Conservation (phyloP, 2,797 vertebrate species). For the Sebastes diploproa region DNA sequence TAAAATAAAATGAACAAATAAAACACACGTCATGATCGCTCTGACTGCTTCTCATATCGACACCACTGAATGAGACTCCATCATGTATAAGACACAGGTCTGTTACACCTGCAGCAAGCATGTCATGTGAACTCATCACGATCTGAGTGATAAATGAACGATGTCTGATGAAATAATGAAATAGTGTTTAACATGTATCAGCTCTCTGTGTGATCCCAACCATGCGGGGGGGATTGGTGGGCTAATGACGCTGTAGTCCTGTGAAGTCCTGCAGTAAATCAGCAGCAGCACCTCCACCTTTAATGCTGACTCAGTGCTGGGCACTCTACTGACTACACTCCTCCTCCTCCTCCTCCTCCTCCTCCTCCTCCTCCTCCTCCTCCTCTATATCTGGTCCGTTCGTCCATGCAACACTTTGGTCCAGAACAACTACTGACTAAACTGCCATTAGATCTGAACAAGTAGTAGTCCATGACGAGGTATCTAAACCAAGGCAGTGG, state of each 20-base stretch:
- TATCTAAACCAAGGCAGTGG: too few relatives aligned
- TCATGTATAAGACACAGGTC: background rate
- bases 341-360: background rate
- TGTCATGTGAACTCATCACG: background rate
- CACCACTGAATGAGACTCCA: background rate
- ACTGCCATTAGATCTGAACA: background rate
- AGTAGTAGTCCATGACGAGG: too few relatives aligned
- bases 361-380: background rate
- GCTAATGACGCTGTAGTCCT: slow-evolving; percentile 30
- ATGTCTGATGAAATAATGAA: slow-evolving; percentile 19
- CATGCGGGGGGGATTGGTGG: background rate
- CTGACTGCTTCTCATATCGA: background rate
- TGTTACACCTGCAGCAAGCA: background rate
- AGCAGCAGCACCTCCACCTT: slow-evolving; percentile 2
- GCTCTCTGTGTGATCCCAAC: background rate
- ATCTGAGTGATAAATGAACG: slow-evolving; percentile 2
- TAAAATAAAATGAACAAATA: too few relatives aligned
- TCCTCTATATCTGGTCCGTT: background rate
- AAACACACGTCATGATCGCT: background rate
- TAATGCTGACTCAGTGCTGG: slow-evolving; percentile 18
- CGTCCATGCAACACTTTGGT: background rate
- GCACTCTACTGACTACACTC: background rate
- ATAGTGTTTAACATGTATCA: slow-evolving; percentile 18
- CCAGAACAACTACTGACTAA: background rate
- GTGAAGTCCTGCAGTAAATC: slow-evolving; percentile 30